phyloP scores from a whole-genome alignment of 37 sponge, comb jelly and placozoan genomes.

The Diacarnus erythraeanus region DNA sequence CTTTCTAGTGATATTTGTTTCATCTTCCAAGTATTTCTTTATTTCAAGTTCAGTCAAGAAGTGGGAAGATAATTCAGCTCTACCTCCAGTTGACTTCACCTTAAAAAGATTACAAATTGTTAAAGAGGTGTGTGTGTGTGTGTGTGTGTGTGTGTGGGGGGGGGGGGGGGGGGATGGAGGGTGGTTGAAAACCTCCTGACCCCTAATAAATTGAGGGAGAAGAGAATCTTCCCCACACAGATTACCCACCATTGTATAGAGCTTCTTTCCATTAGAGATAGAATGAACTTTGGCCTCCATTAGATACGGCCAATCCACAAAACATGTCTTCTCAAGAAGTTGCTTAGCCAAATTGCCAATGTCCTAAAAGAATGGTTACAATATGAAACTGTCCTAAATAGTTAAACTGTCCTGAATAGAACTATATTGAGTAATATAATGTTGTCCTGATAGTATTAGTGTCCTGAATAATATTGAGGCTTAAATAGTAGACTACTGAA shows the following conservation, averaged over 20 bases:
- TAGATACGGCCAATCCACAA: conserved; percentile 89
- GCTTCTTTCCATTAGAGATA: conserved; percentile 41
- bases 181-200: not conserved
- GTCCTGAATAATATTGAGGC: too few species aligned
- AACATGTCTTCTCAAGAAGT: conserved; percentile 64
- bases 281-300: conserved; percentile 79
- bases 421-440: too few species aligned
- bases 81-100: not conserved
- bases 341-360: conserved; percentile 59
- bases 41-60: conserved; percentile 4
- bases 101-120: not conserved
- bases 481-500: too few species aligned
- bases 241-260: not conserved
- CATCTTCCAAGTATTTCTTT: conserved; percentile 43
- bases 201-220: not conserved
- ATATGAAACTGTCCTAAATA: too few species aligned
- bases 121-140: not conserved
- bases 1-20: conserved; percentile 17
- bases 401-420: too few species aligned
- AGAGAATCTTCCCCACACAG: too few species aligned
- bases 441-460: too few species aligned
- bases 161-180: not conserved
- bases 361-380: conserved; percentile 19
- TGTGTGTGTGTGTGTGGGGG: not conserved
- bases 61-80: not conserved